phyloP scores from a whole-genome alignment of 2,113 vertebrate species.

The Callopanchax toddi region DNA sequence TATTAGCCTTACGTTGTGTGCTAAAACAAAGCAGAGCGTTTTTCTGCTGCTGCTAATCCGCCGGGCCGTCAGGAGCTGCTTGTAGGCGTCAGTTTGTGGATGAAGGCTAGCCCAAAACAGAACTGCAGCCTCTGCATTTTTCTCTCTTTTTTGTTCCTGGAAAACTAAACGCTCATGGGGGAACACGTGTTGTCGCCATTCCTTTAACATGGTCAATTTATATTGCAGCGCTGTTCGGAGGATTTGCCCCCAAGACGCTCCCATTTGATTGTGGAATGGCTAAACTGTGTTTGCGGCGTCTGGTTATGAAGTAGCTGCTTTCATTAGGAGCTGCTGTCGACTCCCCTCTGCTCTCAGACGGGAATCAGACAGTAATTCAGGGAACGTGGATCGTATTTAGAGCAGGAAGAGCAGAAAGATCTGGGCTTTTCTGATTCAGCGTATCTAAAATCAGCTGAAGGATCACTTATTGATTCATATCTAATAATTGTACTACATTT shows the following conservation, averaged over 20 bases:
- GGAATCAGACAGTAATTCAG: constrained; percentile 51
- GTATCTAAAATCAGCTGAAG: neutral
- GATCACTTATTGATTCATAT: too few species aligned
- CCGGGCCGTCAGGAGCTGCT: constrained; percentile 16
- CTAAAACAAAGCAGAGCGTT: constrained; percentile 36
- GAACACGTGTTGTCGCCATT: neutral
- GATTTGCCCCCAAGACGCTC: constrained; percentile 54
- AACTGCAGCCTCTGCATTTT: constrained; percentile 32
- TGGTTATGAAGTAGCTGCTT: constrained; percentile 58
- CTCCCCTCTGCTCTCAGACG: constrained; percentile 56
- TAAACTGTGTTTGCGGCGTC: constrained; percentile 54
- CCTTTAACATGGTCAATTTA: constrained; percentile 53
- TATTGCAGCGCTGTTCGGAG: constrained; percentile 39
- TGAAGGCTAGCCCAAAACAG: constrained; percentile 30
- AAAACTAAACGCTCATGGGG: constrained; percentile 17
- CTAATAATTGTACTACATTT: too few species aligned
- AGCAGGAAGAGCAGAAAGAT: constrained; percentile 1
- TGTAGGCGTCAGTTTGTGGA: constrained; percentile 23
- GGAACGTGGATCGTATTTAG: constrained; percentile 7
- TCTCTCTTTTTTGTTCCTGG: constrained; percentile 16
- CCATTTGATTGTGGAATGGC: constrained; percentile 49
- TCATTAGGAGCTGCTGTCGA: constrained; percentile 55
- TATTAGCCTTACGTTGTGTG: constrained; percentile 40
- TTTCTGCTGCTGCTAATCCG: constrained; percentile 31
- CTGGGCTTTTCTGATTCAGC: too few species aligned